Evolutionary conservation across 2,888 invertebrate species (phyloP).

Genomic region (Amphiduros pacificus): DNA sequence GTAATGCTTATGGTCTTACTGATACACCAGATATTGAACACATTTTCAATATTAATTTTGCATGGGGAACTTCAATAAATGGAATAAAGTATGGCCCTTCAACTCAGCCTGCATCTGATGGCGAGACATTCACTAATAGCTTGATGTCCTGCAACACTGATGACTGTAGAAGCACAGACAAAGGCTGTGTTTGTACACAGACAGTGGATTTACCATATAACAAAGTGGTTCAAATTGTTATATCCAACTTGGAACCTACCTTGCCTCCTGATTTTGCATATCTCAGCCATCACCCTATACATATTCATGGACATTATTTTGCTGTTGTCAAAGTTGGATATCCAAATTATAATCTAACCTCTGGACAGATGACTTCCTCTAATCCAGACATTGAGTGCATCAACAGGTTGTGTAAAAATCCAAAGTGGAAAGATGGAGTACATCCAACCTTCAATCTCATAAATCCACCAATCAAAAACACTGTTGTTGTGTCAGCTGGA

Average conservation of each 20-base stretch:
- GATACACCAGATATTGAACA: background rate
- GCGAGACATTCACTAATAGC: background rate
- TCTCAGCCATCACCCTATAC: constrained; percentile 42
- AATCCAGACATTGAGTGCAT: constrained; percentile 37
- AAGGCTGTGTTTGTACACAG: constrained; percentile 39
- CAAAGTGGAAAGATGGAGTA: constrained; percentile 35
- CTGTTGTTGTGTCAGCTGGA: constrained; percentile 48
- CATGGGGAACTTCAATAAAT: background rate
- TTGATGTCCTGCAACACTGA: background rate
- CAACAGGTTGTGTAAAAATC: constrained; percentile 34
- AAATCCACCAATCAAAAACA: constrained; percentile 46
- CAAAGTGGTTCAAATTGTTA: constrained; percentile 42
- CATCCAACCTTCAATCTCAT: constrained; percentile 38
- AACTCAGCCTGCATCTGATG: background rate
- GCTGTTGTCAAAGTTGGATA: constrained; percentile 49
- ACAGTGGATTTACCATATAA: constrained; percentile 32
- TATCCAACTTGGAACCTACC: constrained; percentile 26
- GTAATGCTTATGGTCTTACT: constrained; percentile 10
- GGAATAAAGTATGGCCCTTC: background rate
- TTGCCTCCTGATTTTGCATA: background rate
- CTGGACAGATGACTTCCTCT: constrained; percentile 3
- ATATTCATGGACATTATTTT: constrained; percentile 52
- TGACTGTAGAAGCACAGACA: background rate
- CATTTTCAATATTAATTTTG: constrained; percentile 6
- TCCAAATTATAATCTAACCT: constrained; percentile 20